phyloP scores from a whole-genome alignment of 2,797 vertebrate species.

The Sebastes iracundus region DNA sequence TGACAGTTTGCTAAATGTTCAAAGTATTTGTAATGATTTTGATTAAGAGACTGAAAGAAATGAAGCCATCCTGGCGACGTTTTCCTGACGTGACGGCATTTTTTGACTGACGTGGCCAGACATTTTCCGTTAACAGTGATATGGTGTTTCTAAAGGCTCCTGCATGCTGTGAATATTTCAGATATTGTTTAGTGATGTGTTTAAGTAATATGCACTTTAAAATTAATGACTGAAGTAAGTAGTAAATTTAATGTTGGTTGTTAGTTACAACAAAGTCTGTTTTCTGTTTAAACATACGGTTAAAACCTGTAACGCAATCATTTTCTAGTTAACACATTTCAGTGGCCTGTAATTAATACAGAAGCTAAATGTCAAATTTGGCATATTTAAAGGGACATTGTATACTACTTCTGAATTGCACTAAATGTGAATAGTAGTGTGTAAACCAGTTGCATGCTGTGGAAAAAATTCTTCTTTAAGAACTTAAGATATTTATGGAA shows the following conservation, averaged over 20 bases:
- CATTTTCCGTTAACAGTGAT: neutral
- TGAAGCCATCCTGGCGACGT: fast-evolving
- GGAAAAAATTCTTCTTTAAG: neutral
- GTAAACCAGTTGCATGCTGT: neutral
- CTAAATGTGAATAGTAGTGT: neutral
- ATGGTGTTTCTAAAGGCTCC: neutral
- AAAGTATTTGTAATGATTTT: neutral
- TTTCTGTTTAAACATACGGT: neutral
- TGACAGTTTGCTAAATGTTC: fast-evolving
- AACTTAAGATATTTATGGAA: neutral
- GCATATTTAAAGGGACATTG: neutral
- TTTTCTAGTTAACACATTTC: neutral
- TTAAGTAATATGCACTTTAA: neutral
- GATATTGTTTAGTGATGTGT: neutral
- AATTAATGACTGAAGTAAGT: neutral
- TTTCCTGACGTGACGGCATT: fast-evolving
- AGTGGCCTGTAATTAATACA: neutral
- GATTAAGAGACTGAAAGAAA: neutral
- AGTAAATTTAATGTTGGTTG: neutral
- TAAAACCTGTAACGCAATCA: neutral
- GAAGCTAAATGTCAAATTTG: neutral
- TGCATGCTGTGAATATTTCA: neutral
- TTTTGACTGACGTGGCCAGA: neutral
- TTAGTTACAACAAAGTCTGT: neutral
- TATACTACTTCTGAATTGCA: neutral